phyloP scores from a whole-genome alignment of 2,113 vertebrate species.

The Melanocharis versteri region DNA sequence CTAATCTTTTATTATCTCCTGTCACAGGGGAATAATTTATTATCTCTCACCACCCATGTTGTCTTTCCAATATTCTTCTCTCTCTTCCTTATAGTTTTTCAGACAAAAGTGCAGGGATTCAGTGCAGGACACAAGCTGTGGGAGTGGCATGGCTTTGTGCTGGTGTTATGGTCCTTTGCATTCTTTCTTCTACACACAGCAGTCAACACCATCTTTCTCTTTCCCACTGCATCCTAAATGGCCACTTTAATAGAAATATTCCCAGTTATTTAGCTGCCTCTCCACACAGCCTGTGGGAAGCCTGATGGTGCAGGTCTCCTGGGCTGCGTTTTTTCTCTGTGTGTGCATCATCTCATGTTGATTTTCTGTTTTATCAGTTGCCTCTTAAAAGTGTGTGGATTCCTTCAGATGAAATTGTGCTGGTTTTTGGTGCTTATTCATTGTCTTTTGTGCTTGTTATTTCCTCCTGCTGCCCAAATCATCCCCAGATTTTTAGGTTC shows the following conservation, averaged over 20 bases:
- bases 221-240: background rate
- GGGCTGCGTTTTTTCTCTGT: accelerated
- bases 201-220: background rate
- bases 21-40: background rate
- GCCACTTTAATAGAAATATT: background rate
- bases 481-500: background rate
- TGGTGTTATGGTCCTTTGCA: background rate
- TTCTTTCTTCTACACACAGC: background rate
- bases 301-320: background rate
- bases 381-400: background rate
- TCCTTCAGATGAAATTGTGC: background rate
- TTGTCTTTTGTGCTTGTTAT: background rate
- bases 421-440: accelerated
- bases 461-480: background rate
- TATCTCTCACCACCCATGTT: background rate
- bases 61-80: background rate
- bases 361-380: background rate
- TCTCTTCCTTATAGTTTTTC: background rate
- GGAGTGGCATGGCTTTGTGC: background rate
- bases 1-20: background rate
- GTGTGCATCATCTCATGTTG: accelerated
- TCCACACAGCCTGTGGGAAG: background rate
- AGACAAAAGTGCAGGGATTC: background rate
- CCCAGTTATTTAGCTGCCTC: background rate
- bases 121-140: background rate